phyloP scores from a whole-genome alignment of 2,888 invertebrate genomes.

The Acanthococcus lagerstroemiae region DNA sequence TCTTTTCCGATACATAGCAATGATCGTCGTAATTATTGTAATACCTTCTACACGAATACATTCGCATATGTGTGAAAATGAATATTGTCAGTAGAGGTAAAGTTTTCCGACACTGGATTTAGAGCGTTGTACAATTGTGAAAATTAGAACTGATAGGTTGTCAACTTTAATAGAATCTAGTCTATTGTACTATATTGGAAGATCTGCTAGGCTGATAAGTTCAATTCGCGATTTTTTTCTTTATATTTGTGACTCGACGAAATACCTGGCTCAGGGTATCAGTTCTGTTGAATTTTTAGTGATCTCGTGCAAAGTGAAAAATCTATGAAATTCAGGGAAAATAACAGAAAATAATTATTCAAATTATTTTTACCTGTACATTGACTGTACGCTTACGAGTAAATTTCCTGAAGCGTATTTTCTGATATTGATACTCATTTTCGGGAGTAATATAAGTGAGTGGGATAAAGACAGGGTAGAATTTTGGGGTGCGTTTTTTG shows the following conservation, averaged over 20 bases:
- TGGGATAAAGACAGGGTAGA: neutral
- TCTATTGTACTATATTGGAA: neutral
- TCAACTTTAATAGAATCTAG: neutral
- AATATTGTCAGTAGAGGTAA: neutral
- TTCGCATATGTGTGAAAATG: neutral
- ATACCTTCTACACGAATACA: neutral
- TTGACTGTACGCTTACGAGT: neutral
- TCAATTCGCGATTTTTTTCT: neutral
- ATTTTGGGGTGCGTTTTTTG: neutral
- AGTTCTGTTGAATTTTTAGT: neutral
- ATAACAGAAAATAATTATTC: neutral
- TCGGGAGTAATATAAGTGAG: neutral
- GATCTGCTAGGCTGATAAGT: neutral
- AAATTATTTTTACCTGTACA: neutral
- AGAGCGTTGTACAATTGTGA: neutral
- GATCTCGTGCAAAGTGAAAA: neutral
- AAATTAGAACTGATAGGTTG: neutral
- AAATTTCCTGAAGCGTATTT: neutral
- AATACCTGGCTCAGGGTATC: neutral
- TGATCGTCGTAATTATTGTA: neutral
- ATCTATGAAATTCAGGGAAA: too few species aligned
- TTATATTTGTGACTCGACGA: neutral
- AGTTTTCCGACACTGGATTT: neutral
- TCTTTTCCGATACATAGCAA: neutral
- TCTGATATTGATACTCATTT: neutral